These are phyloP conservation scores for Chlamydotis undulata DNA, from an alignment of 2,113 vertebrate genomes.

Conservation along the genomic window DNA sequence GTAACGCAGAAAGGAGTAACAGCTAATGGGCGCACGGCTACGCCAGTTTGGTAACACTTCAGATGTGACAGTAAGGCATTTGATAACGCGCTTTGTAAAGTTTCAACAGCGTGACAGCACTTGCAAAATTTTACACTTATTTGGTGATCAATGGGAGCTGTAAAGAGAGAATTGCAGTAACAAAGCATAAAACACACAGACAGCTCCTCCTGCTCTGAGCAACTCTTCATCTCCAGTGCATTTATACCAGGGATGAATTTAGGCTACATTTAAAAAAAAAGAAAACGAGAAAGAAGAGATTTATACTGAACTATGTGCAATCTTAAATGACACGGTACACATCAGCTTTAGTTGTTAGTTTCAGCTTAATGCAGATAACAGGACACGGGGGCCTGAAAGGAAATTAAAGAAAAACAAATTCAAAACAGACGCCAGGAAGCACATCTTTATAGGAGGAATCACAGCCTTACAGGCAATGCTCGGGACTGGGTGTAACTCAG, in stretches of 20 bases:
- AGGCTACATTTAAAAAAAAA: background rate
- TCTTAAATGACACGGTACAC: background rate
- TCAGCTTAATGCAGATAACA: background rate
- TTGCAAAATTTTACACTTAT: background rate
- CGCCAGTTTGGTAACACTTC: background rate
- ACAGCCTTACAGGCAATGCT: background rate
- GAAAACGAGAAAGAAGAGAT: background rate
- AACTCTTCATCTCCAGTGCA: background rate
- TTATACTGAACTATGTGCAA: background rate
- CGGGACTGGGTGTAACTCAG: background rate
- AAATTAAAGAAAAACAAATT: background rate
- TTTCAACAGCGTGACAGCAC: background rate
- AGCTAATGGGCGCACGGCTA: accelerated
- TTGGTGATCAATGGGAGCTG: background rate
- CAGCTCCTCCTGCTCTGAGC: background rate
- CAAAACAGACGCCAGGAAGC: background rate
- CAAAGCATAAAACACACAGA: accelerated
- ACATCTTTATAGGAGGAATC: background rate
- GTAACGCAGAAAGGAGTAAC: accelerated
- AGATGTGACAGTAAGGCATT: accelerated
- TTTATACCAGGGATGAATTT: background rate
- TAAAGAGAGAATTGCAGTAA: background rate
- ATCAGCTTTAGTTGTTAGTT: background rate
- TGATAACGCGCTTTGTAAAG: accelerated
- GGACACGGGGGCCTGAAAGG: background rate